Base-by-base conservation (phyloP, 2,797 vertebrate species). In the Gallinago solitaria region DNA sequence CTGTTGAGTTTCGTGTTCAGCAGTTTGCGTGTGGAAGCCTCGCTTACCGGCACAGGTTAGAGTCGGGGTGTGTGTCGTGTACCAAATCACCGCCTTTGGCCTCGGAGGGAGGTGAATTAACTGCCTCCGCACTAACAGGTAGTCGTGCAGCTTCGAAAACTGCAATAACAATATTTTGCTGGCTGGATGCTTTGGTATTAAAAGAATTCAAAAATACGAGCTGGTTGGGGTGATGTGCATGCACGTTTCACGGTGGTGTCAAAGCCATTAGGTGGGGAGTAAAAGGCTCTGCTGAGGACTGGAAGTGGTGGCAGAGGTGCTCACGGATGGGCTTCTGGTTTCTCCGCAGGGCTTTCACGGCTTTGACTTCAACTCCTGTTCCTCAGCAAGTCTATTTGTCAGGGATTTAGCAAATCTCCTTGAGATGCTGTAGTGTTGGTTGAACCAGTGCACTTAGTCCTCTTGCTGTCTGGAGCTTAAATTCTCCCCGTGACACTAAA, bases 1-100 rank as follows among this genome's bases (percentile, higher is more conserved):
- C 77, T 94, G 12, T 95, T 71, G 88, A 95, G 83, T 93, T 94
- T 93, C 11, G 2, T 75, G 13, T 95, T 79, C 76, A 90, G 64
- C 97, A 74, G 64, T 91, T 88, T 95, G 79, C 82, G 45, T 67
- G 91, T 64, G 70, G 97, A 80, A 96, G 41, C 94, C 71, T 93
- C 54, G 5, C 89, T 70, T 79, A 68, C 12, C 27, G 68, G 74
- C 17, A 9, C 85, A 63, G 93, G 80, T 82, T 53, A 89, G 90
- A 21, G 13, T 25, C 23, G 11, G 17, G 20, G 59, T 78, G 77
- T 63, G 69, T 86, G 87, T 87, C 5, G 7, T 90, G 48, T 70
- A 30, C 6, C 7, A 67, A 67, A 47, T 70, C 78, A n/a, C 8
- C 0, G 3, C 37, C 16, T 85, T 61, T 56, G 64, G 37, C 69